phyloP scores from a whole-genome alignment of 2,113 vertebrate species.

The Machaerirhynchus nigripectus region DNA sequence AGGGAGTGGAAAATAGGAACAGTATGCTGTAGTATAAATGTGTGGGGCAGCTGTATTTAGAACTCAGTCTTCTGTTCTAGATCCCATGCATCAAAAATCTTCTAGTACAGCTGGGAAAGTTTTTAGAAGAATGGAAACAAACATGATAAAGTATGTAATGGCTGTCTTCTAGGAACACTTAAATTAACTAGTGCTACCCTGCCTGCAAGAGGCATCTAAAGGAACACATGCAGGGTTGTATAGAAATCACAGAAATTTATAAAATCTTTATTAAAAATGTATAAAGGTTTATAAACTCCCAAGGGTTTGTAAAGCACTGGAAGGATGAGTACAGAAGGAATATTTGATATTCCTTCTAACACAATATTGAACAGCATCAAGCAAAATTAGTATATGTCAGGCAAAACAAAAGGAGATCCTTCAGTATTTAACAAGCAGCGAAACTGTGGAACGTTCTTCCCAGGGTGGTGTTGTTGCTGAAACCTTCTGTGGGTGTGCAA shows the following conservation, averaged over 20 bases:
- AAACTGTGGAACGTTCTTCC: background rate
- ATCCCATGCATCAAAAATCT: background rate
- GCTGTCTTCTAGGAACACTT: background rate
- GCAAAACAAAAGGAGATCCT: background rate
- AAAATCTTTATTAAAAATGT: background rate
- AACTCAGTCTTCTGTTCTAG: background rate
- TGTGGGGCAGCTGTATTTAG: background rate
- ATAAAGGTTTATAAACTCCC: background rate
- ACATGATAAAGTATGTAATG: background rate
- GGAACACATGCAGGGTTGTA: background rate
- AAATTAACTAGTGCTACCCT: background rate
- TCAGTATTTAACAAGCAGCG: background rate
- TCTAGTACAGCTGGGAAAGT: background rate
- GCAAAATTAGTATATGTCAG: background rate
- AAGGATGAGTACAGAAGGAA: background rate
- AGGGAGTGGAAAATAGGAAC: background rate
- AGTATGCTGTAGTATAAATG: background rate
- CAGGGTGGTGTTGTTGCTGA: background rate
- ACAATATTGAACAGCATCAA: background rate
- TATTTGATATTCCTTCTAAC: background rate
- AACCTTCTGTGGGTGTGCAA: background rate
- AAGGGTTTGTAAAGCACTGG: background rate
- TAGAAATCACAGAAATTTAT: background rate
- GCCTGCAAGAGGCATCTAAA: background rate
- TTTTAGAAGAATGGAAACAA: background rate